Base-by-base conservation (phyloP, 2,888 invertebrate species). In the Hypomecis punctinalis region DNA sequence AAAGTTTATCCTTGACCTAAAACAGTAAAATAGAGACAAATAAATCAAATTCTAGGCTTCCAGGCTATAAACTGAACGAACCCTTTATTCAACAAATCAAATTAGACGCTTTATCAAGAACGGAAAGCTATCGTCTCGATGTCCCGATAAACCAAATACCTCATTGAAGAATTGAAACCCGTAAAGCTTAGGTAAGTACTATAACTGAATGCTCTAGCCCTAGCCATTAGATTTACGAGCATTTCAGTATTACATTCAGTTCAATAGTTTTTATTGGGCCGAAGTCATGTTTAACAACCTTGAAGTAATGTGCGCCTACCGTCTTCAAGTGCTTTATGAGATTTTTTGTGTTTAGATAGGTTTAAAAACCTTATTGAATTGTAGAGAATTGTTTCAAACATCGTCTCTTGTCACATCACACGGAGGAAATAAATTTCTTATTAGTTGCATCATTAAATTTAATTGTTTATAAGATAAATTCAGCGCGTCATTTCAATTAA, bases 141-240 rank as follows among this genome's bases (percentile, higher is more conserved):
- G 39, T 48, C 57, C 13, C 45, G 55, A 46, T 46, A 55, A 56
- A 56, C 47, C 46, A 39, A 47, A 37, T 23, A 39, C 47, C 13
- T 33, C 33, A 48, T 48, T 55, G 35, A 48, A 55, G 37, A 54
- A 54, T 42, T 42, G 13, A 61, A 61, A 43, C 33, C 49, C 43
- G 43, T 51, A 37, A 62, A 46, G 51, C 9, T 13, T 42, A 33
- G 33, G 52, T 52, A 52, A 40, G 40, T 42, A 42, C 53, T 58
- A 54, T 53, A 54, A 62, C 13, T 2, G 43, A 62, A 56, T 46
- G 13, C 51, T 33, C 2, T 56, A 48, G 10, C 45, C 42, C 23
- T 35, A 37, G 23, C 9, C 46, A 63, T 63, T 58, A 63, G 53
- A 48, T 58, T 63, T 63, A 58, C 58, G 63, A 63, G 46, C 43